phyloP scores from a whole-genome alignment of 2,113 vertebrate species.

The Perccottus glenii region DNA sequence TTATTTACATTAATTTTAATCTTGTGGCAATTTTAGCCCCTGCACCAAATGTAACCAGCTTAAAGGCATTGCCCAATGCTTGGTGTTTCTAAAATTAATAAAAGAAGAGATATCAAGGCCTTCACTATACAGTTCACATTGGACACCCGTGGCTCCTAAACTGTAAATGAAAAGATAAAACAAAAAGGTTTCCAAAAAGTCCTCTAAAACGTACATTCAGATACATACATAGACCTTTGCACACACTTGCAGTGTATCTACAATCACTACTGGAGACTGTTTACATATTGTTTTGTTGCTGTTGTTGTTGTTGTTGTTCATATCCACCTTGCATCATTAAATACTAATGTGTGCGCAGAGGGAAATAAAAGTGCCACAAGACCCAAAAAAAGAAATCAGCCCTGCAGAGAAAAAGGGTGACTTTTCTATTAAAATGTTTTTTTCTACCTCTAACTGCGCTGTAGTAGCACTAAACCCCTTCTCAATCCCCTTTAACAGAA shows the following conservation, averaged over 20 bases:
- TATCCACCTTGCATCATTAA: slow-evolving; percentile 59
- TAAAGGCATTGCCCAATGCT: slow-evolving; percentile 74
- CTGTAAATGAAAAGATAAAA: slow-evolving; percentile 73
- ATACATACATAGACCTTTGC: slow-evolving; percentile 81
- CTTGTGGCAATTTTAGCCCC: slow-evolving; percentile 98
- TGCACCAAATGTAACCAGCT: slow-evolving; percentile 81
- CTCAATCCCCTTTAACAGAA: background rate
- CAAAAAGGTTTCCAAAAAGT: slow-evolving; percentile 66
- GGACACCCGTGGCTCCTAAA: slow-evolving; percentile 77
- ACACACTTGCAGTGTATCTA: slow-evolving; percentile 78
- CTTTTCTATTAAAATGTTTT: slow-evolving; percentile 85
- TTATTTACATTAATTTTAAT: slow-evolving; percentile 99
- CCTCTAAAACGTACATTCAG: slow-evolving; percentile 82
- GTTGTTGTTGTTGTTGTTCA: slow-evolving; percentile 77
- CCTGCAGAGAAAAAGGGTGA: slow-evolving; percentile 93
- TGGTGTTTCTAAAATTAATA: slow-evolving; percentile 68
- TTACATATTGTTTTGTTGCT: slow-evolving; percentile 71
- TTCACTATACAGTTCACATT: slow-evolving; percentile 79
- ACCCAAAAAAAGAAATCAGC: slow-evolving; percentile 87
- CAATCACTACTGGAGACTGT: slow-evolving; percentile 77
- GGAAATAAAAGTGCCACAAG: slow-evolving; percentile 93
- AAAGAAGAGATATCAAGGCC: slow-evolving; percentile 76
- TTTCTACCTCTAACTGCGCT: slow-evolving; percentile 85
- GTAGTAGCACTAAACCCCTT: slow-evolving; percentile 76
- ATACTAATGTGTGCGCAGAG: slow-evolving; percentile 68